Evolutionary conservation across 2,888 invertebrate species (phyloP), one percentile per base, ranked within the genome.

Genomic region (Oxyteleia sp.): DNA sequence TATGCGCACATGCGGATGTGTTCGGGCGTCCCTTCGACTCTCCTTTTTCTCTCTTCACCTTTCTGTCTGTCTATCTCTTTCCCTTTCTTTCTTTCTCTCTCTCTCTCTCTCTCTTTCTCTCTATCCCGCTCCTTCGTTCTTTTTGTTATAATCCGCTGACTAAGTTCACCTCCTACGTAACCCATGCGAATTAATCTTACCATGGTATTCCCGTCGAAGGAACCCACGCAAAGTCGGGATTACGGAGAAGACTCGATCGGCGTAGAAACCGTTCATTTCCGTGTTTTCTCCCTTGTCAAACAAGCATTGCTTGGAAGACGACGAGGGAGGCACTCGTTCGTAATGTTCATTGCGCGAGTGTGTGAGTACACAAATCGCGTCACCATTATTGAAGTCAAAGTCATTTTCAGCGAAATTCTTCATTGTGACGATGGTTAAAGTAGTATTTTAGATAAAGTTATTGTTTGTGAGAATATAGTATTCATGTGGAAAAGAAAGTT

Each of bases 121-220:
- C 49, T 49, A 5, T 45, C 51, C 26, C 43, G 15, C 32, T 53
- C 26, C 7, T 16, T 68, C 38, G 7, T 55, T 64, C 55, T 53
- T 64, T 75, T 64, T 64, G 38, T 75, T 75, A 63, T 75, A 45
- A 75, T 55, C 49, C 55, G 66, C 81, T 53, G 74, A 81, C 61
- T 76, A 80, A 79, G 80, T 71, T 84, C 81, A 85, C 89, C 88
- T 89, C 89, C 89, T 89, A 89, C 89, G 87, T 89, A 78, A 87
- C 88, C 71, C 84, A 87, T 76, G 82, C 74, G 84, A 80, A 82
- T 85, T 85, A 82, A 84, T 82, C 84, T 84, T 76, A 61, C 72
- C 75, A 20, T 61, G 57, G 82, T 82, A 84, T 72, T 69, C 45
- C 75, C 75, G 64, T 79, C 76, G 80, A 61, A 66, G 49, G 66